Evolutionary conservation across 2,797 vertebrate species (phyloP), one percentile per base, ranked within the genome.

Genomic region (Pseudochromis fuscus): DNA sequence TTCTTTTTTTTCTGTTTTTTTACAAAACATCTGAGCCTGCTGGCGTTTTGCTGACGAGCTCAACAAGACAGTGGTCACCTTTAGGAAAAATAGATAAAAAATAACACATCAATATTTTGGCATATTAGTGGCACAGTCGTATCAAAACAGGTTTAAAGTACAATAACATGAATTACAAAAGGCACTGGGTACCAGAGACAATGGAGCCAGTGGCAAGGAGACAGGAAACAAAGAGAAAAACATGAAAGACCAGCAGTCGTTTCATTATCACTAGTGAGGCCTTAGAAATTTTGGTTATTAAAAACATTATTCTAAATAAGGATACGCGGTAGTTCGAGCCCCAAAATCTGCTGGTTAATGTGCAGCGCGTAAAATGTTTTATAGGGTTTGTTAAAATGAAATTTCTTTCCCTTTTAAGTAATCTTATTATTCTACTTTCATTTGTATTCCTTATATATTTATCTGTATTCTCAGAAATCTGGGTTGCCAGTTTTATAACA

Each of bases 161-260:
- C 77, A 84, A 83, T 50, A 75, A 82, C 8, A 74, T 72, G 79
- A 82, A 74, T 73, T 77, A 87, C 77, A 87, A 77, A 94, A 94
- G 93, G 94, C 93, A 93, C 92, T 69, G 82, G 77, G 86, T 65
- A 82, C 74, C 82, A 89, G 67, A 90, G 75, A 77, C 45, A 61
- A 33, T 59, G 56, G 72, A 83, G 74, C 55, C 79, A 69, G 72
- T 69, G 79, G 70, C 81, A 52, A 84, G 49, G 9, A 71, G 49
- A 83, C 77, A 35, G 23, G n/a, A 37, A 71, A 67, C 31, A 10
- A 10, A 33, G 31, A 35, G 9, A 9, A 35, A 15, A 9, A 5
- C 4, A 16, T n/a, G 19, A 52, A 52, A 53, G 1, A 48, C 10
- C 21, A 67, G 58, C 68, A 53, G 59, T 46, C 35, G 4, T 5